Conservation (phyloP, 2,113 vertebrate genomes). For the Anolis carolinensis region DNA sequence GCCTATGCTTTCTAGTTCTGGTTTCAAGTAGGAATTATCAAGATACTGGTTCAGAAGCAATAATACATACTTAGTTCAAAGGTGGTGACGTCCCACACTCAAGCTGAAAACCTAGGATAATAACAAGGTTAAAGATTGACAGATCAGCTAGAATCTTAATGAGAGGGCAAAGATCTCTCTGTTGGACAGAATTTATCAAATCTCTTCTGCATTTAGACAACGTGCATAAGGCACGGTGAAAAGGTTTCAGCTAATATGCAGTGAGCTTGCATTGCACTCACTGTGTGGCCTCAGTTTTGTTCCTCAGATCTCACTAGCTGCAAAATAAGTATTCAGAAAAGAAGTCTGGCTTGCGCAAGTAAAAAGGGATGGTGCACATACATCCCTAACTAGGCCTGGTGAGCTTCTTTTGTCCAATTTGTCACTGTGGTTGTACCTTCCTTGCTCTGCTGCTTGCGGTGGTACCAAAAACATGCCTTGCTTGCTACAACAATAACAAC, state of each 20-base stretch:
- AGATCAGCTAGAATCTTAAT: not conserved
- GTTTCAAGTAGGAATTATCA: not conserved
- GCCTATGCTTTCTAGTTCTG: not conserved
- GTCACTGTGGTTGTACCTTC: not conserved
- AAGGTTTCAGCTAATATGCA: not conserved
- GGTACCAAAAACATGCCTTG: too few relatives aligned
- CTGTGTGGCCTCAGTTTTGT: not conserved
- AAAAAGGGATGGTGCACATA: not conserved
- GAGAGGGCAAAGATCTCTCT: slow-evolving; percentile 2
- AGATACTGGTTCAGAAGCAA: not conserved
- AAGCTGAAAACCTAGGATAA: not conserved
- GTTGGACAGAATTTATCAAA: not conserved
- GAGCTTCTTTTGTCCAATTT: too few relatives aligned
- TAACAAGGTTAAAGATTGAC: slow-evolving; percentile 4
- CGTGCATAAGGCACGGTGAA: not conserved
- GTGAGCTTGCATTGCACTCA: not conserved
- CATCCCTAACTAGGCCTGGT: not conserved
- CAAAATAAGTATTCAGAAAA: not conserved
- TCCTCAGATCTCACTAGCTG: not conserved
- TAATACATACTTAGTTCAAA: not conserved
- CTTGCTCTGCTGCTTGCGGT: not conserved
- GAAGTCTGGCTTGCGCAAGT: not conserved
- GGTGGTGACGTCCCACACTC: not conserved
- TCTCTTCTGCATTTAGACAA: not conserved
- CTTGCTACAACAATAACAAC: too few relatives aligned